These are phyloP conservation scores for Limnephilus marmoratus DNA, from an alignment of 2,888 invertebrate genomes.

Conservation along the genomic window DNA sequence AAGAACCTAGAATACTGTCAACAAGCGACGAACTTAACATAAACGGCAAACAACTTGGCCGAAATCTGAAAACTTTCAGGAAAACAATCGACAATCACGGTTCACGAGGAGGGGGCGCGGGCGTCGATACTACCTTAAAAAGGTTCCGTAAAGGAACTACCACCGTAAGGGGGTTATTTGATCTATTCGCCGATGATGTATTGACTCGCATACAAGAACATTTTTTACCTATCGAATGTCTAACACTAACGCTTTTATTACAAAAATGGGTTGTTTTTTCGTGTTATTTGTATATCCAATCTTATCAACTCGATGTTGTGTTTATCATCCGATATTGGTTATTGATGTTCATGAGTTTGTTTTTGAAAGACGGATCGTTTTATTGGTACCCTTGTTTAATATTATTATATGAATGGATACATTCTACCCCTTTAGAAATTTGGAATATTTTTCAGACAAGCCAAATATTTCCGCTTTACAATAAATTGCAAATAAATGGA, in stretches of 20 bases:
- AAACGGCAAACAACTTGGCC: constrained; percentile 37
- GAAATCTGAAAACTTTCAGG: neutral
- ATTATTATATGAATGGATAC: no score
- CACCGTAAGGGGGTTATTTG: neutral
- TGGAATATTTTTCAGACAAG: no score
- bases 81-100: neutral
- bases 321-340: neutral
- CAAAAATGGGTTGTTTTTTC: neutral
- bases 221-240: neutral
- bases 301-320: neutral
- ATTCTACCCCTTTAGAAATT: no score
- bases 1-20: constrained; percentile 10
- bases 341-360: neutral
- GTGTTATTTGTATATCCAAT: neutral
- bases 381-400: no score
- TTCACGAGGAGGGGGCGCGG: neutral
- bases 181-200: neutral
- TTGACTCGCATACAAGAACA: neutral
- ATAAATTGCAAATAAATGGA: no score
- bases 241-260: neutral
- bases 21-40: constrained; percentile 33
- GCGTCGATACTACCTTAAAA: neutral
- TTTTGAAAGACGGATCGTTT: neutral
- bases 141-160: neutral
- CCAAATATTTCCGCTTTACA: no score